A percentile compares a stretch with the other conserved stretches of the same genome.
These are phyloP conservation scores for Sialia sialis DNA, from an alignment of 2,113 vertebrate species.

Conservation along the genomic window DNA sequence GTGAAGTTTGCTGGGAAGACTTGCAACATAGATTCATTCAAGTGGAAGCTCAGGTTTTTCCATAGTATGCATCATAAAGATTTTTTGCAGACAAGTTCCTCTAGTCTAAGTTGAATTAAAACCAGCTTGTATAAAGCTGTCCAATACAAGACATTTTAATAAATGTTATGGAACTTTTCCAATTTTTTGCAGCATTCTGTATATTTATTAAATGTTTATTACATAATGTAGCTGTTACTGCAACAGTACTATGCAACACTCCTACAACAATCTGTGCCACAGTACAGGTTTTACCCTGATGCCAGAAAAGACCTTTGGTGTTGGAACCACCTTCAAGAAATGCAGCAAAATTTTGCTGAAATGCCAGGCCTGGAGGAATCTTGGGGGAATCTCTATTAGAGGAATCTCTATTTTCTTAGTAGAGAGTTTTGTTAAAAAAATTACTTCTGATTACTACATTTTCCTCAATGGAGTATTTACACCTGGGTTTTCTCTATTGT, in stretches of 20 bases:
- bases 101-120: neutral
- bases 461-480: neutral
- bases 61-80: neutral
- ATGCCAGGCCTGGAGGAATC: neutral
- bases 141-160: neutral
- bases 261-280: neutral
- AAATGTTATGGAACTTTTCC: neutral
- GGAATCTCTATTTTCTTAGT: neutral
- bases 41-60: neutral
- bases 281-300: neutral
- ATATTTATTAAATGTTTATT: neutral
- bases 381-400: neutral
- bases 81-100: neutral
- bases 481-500: neutral
- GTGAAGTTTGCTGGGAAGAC: neutral
- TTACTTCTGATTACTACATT: neutral
- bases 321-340: neutral
- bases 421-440: neutral
- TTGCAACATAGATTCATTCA: neutral
- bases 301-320: neutral
- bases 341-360: neutral
- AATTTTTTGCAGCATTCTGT: neutral
- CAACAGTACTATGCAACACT: neutral
- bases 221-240: neutral
- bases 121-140: neutral